phyloP scores from a whole-genome alignment of 2,797 vertebrate genomes.

The Menidia menidia region DNA sequence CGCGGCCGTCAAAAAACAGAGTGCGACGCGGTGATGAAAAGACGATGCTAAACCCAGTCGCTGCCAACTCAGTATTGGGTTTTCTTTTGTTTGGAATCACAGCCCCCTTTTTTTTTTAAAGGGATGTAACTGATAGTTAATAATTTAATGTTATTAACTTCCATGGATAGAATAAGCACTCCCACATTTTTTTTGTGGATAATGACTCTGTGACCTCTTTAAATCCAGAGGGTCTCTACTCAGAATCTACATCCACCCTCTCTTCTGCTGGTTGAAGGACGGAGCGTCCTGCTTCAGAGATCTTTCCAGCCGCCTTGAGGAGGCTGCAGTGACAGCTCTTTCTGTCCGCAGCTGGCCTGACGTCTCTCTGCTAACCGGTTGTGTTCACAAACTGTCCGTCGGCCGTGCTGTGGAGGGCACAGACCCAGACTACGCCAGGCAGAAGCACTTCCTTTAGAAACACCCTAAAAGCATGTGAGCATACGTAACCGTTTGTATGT shows the following conservation, averaged over 20 bases:
- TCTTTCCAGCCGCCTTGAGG: not conserved
- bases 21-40: conserved; percentile 8
- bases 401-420: not conserved
- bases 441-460: conserved; percentile 32
- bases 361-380: conserved; percentile 15
- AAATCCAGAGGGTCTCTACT: not conserved
- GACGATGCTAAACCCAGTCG: conserved; percentile 1
- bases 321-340: not conserved
- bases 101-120: not conserved
- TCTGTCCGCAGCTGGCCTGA: conserved; percentile 24
- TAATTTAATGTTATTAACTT: not conserved
- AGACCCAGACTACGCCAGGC: conserved; percentile 8
- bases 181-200: too few relatives aligned
- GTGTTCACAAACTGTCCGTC: conserved; percentile 8
- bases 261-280: conserved; percentile 7
- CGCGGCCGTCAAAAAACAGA: conserved; percentile 43
- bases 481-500: conserved; percentile 48
- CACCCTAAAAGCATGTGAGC: conserved; percentile 33
- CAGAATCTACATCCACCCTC: conserved; percentile 4
- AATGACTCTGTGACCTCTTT: too few relatives aligned
- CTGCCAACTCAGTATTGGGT: not conserved
- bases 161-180: too few relatives aligned
- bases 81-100: not conserved
- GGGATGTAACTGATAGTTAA: not conserved
- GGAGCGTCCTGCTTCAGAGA: not conserved